These are phyloP conservation scores for Liparis tanakae DNA, from an alignment of 2,797 vertebrate genomes.

Conservation along the genomic window DNA sequence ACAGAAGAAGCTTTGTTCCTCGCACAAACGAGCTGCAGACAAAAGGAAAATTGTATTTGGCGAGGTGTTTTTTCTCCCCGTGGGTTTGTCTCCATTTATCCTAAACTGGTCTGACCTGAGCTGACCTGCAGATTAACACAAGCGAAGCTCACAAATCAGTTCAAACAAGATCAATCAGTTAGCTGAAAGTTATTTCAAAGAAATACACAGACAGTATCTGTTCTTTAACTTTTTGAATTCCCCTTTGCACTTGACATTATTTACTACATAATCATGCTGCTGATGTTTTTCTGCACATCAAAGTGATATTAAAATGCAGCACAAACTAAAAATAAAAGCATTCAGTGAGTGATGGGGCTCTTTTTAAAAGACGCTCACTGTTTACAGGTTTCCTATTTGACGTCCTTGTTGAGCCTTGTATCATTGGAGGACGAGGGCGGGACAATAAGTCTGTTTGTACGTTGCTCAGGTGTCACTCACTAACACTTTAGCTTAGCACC, in stretches of 20 bases:
- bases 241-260: neutral
- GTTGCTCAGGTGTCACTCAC: neutral
- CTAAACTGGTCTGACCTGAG: slow-evolving; percentile 32
- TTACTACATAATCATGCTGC: neutral
- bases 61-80: slow-evolving; percentile 19
- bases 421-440: slow-evolving; percentile 18
- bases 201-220: neutral
- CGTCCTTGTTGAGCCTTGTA: neutral
- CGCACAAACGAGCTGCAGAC: slow-evolving; percentile 25
- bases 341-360: neutral
- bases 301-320: slow-evolving; percentile 7
- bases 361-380: slow-evolving; percentile 6
- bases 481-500: neutral
- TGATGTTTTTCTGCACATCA: slow-evolving; percentile 23
- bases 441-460: neutral
- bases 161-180: slow-evolving; percentile 7
- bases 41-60: slow-evolving; percentile 34
- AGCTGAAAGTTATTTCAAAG: neutral
- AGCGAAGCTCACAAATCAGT: slow-evolving; percentile 2
- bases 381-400: slow-evolving; percentile 16
- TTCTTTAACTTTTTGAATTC: slow-evolving; percentile 4
- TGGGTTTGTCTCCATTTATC: slow-evolving; percentile 40
- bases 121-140: slow-evolving; percentile 15
- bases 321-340: slow-evolving; percentile 35
- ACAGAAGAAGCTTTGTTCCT: slow-evolving; percentile 67